Base-by-base conservation (phyloP, 2,113 vertebrate species). In the Pteropus alecto region DNA sequence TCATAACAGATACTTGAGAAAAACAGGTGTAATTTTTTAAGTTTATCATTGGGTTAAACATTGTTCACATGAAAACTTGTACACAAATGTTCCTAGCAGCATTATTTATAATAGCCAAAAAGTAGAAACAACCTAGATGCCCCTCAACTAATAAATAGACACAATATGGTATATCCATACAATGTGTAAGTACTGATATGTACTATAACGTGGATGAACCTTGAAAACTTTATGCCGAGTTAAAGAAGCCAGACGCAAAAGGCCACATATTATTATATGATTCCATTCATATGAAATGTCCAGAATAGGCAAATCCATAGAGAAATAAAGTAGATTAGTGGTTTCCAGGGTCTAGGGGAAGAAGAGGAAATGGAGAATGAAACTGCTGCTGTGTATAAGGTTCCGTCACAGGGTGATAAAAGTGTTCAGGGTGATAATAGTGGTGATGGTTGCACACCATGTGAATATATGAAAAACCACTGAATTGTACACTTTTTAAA, bases 1-100 rank as follows among this genome's bases (percentile, higher is more conserved):
- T 91, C 33, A 4, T 88, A 79, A 71, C 26, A 73, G 38, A 58
- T 87, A 79, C 26, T 92, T 83, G 73, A 68, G 15, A 95, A 67
- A 94, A 96, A 28, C 13, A 65, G 54, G 58, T 88, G 3, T 35
- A 60, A 89, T 71, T 94, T 95, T 78, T 63, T 61, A 95, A 90
- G 51, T 63, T 82, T 71, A 95, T 73, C 38, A 89, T 74, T 77
- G 33, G 43, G 19, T 63, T 96, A 93, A 74, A 82, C 13, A 85
- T 73, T 46, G 38, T 84, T 89, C 58, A 73, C 26, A 43, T 8
- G 48, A 87, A 84, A 95, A 87, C 28, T 84, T 91, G 9, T 26
- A 38, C 10, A 79, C 33, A 87, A 19, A 83, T 82, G 38, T 61
- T 92, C 54, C 79, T 60, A 68, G 67, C 41, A 76, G 13, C n/a